Percentiles rank a stretch among this genome's conserved stretches.
phyloP scores from a whole-genome alignment of 2,113 vertebrate genomes.

The Gadus chalcogrammus region DNA sequence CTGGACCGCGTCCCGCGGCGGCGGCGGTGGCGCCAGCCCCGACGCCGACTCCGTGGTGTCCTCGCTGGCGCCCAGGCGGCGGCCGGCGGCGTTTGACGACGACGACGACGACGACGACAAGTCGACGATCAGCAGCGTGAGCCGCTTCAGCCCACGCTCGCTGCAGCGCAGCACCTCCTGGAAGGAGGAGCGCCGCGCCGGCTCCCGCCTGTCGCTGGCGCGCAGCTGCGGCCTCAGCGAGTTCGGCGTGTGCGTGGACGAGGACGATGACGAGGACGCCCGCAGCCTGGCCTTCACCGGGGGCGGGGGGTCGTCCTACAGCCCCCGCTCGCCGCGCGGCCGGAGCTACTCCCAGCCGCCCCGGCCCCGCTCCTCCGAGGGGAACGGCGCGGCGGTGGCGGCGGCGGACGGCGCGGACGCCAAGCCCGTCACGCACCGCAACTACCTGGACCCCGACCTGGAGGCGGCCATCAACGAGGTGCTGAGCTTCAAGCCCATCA shows the following conservation, averaged over 20 bases:
- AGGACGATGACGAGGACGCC: constrained; percentile 63
- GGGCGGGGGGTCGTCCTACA: constrained; percentile 65
- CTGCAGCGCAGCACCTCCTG: constrained; percentile 78
- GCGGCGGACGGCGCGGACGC: constrained; percentile 46
- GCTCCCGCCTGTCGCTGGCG: constrained; percentile 76
- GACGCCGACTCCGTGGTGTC: constrained; percentile 80
- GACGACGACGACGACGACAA: constrained; percentile 74
- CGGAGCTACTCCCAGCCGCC: constrained; percentile 87
- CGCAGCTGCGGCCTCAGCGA: constrained; percentile 81
- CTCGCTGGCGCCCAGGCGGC: constrained; percentile 76
- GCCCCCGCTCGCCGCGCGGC: constrained; percentile 76
- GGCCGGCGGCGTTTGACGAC: constrained; percentile 62
- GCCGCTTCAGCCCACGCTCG: constrained; percentile 76
- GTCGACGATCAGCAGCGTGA: constrained; percentile 80
- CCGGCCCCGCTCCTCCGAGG: constrained; percentile 65
- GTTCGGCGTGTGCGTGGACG: constrained; percentile 65
- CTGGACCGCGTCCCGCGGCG: constrained; percentile 76
- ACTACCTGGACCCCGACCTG: constrained; percentile 91
- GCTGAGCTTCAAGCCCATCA: constrained; percentile 86
- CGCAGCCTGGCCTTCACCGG: constrained; percentile 72
- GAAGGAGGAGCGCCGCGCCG: constrained; percentile 72
- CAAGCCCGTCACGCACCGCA: constrained; percentile 75
- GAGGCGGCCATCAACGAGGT: constrained; percentile 96
- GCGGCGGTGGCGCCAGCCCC: constrained; percentile 60
- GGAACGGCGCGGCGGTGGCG: constrained; percentile 23